Conservation (phyloP, 2,797 vertebrate species). For the Sorex maritimensis region DNA sequence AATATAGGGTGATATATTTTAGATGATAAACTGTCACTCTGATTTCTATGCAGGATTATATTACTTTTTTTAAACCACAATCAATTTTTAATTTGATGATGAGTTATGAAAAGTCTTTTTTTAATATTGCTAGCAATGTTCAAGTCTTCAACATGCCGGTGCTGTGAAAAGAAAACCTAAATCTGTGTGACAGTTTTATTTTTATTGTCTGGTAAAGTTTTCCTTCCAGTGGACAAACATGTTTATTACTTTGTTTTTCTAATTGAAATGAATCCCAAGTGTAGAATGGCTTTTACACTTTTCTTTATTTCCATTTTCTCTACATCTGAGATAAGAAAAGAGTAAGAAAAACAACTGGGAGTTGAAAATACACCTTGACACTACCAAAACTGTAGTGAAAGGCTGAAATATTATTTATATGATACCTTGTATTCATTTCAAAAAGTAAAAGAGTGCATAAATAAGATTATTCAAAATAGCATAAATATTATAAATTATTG, state of each 20-base stretch:
- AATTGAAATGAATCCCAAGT: neutral
- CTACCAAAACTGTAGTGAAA: neutral
- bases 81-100: constrained; percentile 57
- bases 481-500: neutral
- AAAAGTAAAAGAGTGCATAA: neutral
- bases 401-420: constrained; percentile 19
- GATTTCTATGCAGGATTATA: constrained; percentile 51
- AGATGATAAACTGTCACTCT: constrained; percentile 62
- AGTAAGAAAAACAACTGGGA: constrained; percentile 21
- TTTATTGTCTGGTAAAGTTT: constrained; percentile 21
- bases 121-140: neutral
- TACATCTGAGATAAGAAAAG: neutral
- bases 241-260: constrained; percentile 39
- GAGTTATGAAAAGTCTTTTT: constrained; percentile 33
- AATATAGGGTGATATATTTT: constrained; percentile 73
- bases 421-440: neutral
- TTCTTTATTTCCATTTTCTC: constrained; percentile 38
- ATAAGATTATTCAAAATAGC: neutral
- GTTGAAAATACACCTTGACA: neutral
- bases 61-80: constrained; percentile 67
- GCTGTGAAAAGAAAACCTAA: constrained; percentile 15
- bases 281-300: constrained; percentile 46
- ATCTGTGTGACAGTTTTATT: neutral
- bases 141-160: constrained; percentile 6
- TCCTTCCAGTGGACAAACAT: neutral